Evolutionary conservation across 1,140 invertebrate genomes (phyloP).

Genomic region (Penaeus japonicus): DNA sequence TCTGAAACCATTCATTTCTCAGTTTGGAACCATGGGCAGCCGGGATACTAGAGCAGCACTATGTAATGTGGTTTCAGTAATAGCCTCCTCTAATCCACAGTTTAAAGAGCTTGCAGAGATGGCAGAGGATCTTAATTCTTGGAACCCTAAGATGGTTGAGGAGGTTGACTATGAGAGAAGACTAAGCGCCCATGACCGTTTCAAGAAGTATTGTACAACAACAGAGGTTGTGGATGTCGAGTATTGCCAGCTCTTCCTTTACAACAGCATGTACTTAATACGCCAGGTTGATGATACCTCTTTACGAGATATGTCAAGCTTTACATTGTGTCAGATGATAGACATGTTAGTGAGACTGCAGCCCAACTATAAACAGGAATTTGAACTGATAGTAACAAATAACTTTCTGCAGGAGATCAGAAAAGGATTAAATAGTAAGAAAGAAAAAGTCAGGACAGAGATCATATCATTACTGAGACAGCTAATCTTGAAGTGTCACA

Average conservation of each 20-base stretch:
- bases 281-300: slow-evolving; percentile 79
- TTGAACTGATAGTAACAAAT: slow-evolving; percentile 76
- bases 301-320: slow-evolving; percentile 78
- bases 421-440: slow-evolving; percentile 73
- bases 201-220: slow-evolving; percentile 66
- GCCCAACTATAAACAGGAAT: slow-evolving; percentile 59
- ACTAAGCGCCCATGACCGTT: slow-evolving; percentile 75
- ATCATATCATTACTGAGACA: slow-evolving; percentile 79
- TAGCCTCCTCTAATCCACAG: slow-evolving; percentile 62
- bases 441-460: slow-evolving; percentile 75
- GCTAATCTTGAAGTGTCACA: slow-evolving; percentile 64
- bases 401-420: slow-evolving; percentile 75
- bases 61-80: slow-evolving; percentile 61
- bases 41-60: slow-evolving; percentile 62
- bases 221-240: slow-evolving; percentile 37
- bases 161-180: slow-evolving; percentile 89
- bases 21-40: slow-evolving; percentile 62
- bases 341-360: slow-evolving; percentile 67
- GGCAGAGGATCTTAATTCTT: slow-evolving; percentile 81
- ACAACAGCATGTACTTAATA: slow-evolving; percentile 39
- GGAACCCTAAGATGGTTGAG: slow-evolving; percentile 83
- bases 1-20: slow-evolving; percentile 60
- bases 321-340: slow-evolving; percentile 74
- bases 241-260: slow-evolving; percentile 40
- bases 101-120: slow-evolving; percentile 65